Conservation (phyloP, 2,888 invertebrate species). For the Amaurobius ferox region DNA sequence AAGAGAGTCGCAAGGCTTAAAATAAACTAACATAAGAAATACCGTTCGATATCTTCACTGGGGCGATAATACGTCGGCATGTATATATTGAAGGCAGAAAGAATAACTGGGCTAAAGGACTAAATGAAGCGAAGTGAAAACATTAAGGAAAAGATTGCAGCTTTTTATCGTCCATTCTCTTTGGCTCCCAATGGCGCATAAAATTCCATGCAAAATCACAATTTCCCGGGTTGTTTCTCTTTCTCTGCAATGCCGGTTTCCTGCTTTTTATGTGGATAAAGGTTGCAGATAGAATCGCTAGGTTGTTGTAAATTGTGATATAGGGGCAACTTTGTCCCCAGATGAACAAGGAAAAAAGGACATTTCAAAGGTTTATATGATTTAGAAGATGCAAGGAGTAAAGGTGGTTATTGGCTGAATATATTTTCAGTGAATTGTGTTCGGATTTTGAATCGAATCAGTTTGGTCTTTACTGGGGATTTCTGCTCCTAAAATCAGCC, state of each 20-base stretch:
- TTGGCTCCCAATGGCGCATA: slow-evolving; percentile 15
- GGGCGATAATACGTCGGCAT: background rate
- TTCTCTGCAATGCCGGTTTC: background rate
- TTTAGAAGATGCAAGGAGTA: background rate
- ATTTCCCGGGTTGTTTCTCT: slow-evolving; percentile 15
- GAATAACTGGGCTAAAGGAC: background rate
- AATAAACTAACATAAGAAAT: background rate
- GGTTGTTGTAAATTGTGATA: background rate
- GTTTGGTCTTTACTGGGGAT: too few relatives aligned
- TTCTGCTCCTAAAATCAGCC: too few relatives aligned
- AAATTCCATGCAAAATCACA: slow-evolving; percentile 11
- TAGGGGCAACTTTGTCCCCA: background rate
- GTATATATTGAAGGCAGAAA: background rate
- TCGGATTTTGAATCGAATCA: background rate
- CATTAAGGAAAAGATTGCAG: slow-evolving; percentile 17
- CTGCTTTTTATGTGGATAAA: background rate
- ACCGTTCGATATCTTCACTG: background rate
- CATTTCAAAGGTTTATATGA: background rate
- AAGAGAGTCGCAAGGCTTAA: background rate
- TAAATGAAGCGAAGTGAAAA: slow-evolving; percentile 23
- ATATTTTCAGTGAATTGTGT: background rate
- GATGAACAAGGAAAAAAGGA: background rate
- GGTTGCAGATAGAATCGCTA: background rate
- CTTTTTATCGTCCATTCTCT: slow-evolving; percentile 15
- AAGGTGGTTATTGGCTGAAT: background rate